These are phyloP conservation scores for Phenganax subtilis DNA, from an alignment of 92 coral and sea anemone species.

Conservation along the genomic window DNA sequence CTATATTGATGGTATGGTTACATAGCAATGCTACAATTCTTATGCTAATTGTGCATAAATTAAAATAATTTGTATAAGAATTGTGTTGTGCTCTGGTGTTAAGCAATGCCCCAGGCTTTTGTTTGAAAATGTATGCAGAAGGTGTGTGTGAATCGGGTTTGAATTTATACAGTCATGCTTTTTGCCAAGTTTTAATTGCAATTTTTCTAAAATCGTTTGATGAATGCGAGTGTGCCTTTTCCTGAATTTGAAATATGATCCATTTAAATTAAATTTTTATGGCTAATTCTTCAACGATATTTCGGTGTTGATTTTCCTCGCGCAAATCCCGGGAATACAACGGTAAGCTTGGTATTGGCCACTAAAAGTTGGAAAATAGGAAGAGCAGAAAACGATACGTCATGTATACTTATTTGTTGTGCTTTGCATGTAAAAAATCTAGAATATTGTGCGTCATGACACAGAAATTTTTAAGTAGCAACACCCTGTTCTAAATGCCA, in stretches of 20 bases:
- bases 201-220: too few species aligned
- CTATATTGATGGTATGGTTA: too few species aligned
- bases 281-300: too few species aligned
- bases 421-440: neutral
- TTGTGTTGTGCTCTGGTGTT: neutral
- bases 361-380: neutral
- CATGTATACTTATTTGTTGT: neutral
- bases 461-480: neutral
- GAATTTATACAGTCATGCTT: neutral
- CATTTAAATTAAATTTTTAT: too few species aligned
- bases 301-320: neutral
- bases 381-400: neutral
- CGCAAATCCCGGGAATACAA: neutral
- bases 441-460: neutral
- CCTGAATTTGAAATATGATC: too few species aligned
- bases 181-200: too few species aligned
- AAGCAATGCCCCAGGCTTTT: too few species aligned
- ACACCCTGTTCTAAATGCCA: conserved; percentile 14
- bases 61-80: neutral
- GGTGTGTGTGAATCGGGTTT: neutral
- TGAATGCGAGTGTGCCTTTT: too few species aligned
- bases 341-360: neutral
- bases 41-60: too few species aligned
- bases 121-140: too few species aligned
- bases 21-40: too few species aligned